A percentile compares a stretch with the other conserved stretches of the same genome.
Conservation (phyloP, 1,140 invertebrate species). For the Drosophila santomea region DNA sequence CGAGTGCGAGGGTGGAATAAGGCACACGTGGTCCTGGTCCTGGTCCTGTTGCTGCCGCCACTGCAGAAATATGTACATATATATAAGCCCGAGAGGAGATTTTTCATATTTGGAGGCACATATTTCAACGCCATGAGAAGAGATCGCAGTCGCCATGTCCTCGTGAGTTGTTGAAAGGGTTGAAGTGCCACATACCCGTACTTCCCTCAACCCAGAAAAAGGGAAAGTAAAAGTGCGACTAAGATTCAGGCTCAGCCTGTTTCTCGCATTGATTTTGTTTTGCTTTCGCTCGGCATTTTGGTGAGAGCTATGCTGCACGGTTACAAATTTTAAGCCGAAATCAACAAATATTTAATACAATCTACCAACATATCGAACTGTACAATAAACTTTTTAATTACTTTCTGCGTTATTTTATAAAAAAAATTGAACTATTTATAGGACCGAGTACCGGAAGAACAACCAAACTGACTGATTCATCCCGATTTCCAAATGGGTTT, state of each 20-base stretch:
- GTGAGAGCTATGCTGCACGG: conserved; percentile 11
- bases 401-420: no score
- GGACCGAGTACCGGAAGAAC: not conserved
- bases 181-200: conserved; percentile 39
- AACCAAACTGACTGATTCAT: not conserved
- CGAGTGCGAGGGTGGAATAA: conserved; percentile 17
- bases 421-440: not conserved
- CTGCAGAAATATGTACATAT: conserved; percentile 27
- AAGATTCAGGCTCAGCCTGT: conserved; percentile 35
- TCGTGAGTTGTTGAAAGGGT: conserved; percentile 68
- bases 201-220: conserved; percentile 15
- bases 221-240: conserved; percentile 67
- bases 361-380: not conserved
- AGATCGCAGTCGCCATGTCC: conserved; percentile 31
- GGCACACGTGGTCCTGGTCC: conserved; percentile 39
- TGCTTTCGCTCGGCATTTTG: conserved; percentile 41
- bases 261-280: conserved; percentile 72
- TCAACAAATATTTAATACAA: not conserved
- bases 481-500: not conserved
- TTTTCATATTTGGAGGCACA: conserved; percentile 76
- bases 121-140: conserved; percentile 58
- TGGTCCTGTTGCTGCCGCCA: conserved; percentile 20
- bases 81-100: conserved; percentile 53
- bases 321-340: not conserved
- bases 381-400: no score